Evolutionary conservation across 2,113 vertebrate species (phyloP), one percentile per base, ranked within the genome.

Genomic region (Vimba vimba): DNA sequence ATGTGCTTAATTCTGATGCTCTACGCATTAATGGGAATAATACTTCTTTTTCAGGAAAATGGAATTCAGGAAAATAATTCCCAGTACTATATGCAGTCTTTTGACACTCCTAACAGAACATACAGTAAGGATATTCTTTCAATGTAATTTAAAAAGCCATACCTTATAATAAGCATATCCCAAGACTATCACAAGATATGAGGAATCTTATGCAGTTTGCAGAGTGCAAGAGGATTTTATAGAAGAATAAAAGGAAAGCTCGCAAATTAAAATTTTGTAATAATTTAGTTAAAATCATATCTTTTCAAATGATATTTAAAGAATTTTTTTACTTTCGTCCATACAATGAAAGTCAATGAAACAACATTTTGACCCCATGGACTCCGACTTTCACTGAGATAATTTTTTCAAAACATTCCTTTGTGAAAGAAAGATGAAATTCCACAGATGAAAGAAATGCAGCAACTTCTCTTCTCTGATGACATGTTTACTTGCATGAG

Each of bases 21-120:
- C 33, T 36, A 68, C 59, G 45, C 69, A 52, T 52, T 9, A 86
- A 88, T 88, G 55, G 7, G 7, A 69, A 82, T 77, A 86, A 0
- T 78, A 59, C 9, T 45, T 68, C 45, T 90, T 89, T 89, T 59
- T 19, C 47, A 36, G 36, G 39, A 86, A 90, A 71, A 30, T 27
- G 3, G 45, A 68, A 1, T 57, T 57, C 55, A 23, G 55, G 55
- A 57, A 23, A 8, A 57, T 10, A 43, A 85, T 83, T 90, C 45
- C 84, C 50, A 75, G 57, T 0, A 50, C 27, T 80, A 57, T 23
- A 57, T 57, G 55, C 19, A 57, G 7, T 23, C 55, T 23, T 57
- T 23, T 57, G 10, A 33, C 0, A 6, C 15, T 21, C 25, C 33
- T 23, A 52, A 52, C 62, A 33, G n/a, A 82, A 17, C 17, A 30